Conservation (phyloP, 2,797 vertebrate genomes). For the Eurystomus glaucurus region DNA sequence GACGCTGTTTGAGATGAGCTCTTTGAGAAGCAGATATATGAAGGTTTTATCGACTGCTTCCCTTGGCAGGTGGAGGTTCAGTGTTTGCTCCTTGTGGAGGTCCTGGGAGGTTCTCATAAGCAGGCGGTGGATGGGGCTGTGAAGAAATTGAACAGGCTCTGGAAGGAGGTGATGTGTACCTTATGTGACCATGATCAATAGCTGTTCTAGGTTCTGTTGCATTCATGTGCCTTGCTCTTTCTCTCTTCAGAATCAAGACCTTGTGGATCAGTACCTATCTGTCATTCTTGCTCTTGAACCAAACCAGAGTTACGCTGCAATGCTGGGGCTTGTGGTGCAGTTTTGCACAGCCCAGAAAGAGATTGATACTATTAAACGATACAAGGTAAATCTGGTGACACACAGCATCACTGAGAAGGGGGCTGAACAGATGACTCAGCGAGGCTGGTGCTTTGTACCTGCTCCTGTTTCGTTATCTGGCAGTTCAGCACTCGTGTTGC, state of each 20-base stretch:
- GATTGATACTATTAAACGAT: slow-evolving; percentile 86
- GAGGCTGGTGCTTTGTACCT: not conserved
- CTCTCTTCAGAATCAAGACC: slow-evolving; percentile 86
- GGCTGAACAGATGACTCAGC: not conserved
- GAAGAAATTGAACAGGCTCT: slow-evolving; percentile 91
- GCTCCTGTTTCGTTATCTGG: not conserved
- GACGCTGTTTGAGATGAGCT: not conserved
- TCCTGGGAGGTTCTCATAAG: slow-evolving; percentile 92
- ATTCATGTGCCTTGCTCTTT: not conserved
- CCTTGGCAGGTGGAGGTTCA: slow-evolving; percentile 93
- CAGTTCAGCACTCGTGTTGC: not conserved
- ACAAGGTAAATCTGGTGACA: slow-evolving; percentile 85
- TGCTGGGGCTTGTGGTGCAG: slow-evolving; percentile 92
- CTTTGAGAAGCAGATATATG: not conserved
- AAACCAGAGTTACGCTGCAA: slow-evolving; percentile 85
- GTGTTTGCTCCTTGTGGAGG: slow-evolving; percentile 92
- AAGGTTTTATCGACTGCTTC: not conserved
- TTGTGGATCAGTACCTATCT: slow-evolving; percentile 91
- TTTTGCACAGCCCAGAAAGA: slow-evolving; percentile 92
- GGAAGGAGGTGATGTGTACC: slow-evolving; percentile 87
- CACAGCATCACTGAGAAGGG: not conserved
- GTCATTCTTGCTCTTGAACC: slow-evolving; percentile 91
- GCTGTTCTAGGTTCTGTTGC: not conserved
- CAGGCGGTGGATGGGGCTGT: slow-evolving; percentile 88
- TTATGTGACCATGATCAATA: accelerated